Evolutionary conservation across 2,797 vertebrate genomes (phyloP), one percentile per base, ranked within the genome.

Genomic region (Sebastes melanostomus): DNA sequence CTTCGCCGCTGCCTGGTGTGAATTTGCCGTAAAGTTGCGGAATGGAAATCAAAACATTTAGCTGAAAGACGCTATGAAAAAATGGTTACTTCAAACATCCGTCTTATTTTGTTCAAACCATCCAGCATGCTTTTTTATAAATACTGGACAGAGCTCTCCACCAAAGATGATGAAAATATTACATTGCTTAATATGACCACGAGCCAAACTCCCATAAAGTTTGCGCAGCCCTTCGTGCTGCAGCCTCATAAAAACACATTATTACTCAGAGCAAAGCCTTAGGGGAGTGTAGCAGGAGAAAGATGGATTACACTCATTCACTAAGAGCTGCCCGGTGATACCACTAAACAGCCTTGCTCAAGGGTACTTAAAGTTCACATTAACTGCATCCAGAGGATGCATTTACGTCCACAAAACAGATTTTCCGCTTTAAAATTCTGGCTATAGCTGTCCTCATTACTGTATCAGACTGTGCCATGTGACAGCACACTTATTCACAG

Each of bases 291-390:
- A 60, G 66, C n/a, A 71, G 59, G 29, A 66, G 32, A 62, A 66
- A 77, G 75, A 81, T 81, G 61, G 56, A 81, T 83, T 29, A 56
- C 30, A 59, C 36, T 86, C 65, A 78, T 80, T 79, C 46, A 50
- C 24, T 75, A 6, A 24, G 29, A 77, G 59, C 81, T 52, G 58
- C 72, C 38, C 6, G 36, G 14, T 75, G 70, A 76, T 25, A 70
- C 56, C 27, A 50, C 46, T 54, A 20, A 66, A 69, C 38, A 58
- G 61, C 20, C 59, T 78, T 70, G 77, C 81, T 80, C 67, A 77
- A 58, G 30, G 80, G 16, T 16, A 71, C 55, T 77, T 58, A 66
- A 24, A 78, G 29, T 7, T 36, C 58, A 70, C 42, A 24, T 13
- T 61, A 73, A 34, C 14, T 27, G 34, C 58, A 70, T 78, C n/a